Conservation (phyloP, 1,140 invertebrate species). For the Aphelenchoides besseyi region DNA sequence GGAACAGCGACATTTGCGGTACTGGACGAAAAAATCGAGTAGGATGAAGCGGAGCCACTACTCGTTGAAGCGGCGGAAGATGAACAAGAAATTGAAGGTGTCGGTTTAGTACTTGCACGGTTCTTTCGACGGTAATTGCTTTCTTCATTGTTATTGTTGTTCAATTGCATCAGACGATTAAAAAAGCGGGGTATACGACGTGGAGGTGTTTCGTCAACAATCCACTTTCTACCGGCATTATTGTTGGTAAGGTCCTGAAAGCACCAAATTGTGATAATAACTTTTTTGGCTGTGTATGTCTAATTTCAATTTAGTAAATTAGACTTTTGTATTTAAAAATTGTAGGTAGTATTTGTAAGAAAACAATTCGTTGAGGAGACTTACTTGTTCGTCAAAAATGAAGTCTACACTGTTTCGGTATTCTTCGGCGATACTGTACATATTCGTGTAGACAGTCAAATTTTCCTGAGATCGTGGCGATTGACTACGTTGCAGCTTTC, state of each 20-base stretch:
- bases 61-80: background rate
- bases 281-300: too few relatives aligned
- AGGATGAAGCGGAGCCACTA: background rate
- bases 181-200: background rate
- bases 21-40: background rate
- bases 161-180: background rate
- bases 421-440: background rate
- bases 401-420: background rate
- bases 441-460: background rate
- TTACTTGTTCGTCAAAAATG: background rate
- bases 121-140: background rate
- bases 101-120: background rate
- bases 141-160: background rate
- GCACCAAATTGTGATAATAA: background rate
- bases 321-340: too few relatives aligned
- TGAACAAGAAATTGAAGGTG: background rate
- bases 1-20: background rate
- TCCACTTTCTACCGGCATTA: background rate
- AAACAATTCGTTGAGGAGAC: too few relatives aligned
- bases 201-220: background rate
- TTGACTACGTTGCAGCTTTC: background rate
- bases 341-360: too few relatives aligned
- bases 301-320: too few relatives aligned
- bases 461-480: background rate
- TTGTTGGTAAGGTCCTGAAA: slow-evolving; percentile 15